Evolutionary conservation across 2,888 invertebrate species (phyloP), one percentile per base, ranked within the genome.

Genomic region (Corbicula japonica): DNA sequence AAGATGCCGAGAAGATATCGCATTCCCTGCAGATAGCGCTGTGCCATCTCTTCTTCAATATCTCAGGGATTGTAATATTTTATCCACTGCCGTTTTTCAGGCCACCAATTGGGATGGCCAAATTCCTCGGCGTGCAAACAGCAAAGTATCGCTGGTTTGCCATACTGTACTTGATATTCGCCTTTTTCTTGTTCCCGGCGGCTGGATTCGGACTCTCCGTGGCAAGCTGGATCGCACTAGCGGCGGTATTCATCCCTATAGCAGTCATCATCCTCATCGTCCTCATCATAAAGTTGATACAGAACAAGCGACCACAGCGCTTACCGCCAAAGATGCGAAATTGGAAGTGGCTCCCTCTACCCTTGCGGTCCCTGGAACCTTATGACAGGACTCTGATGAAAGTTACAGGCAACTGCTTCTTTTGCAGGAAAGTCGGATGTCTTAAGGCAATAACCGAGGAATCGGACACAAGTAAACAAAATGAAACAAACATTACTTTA

Each of bases 121-220:
- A 94, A 83, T 86, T 91, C 41, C 89, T 95, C 23, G 95, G 95
- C 15, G 91, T 94, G 89, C 5, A 93, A n/a, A 95, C 95, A 0
- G 94, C 95, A 18, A 90, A 94, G 83, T 95, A 95, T 83, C 94
- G 95, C 2, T 95, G 95, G 95, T 95, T 95, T 87, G 94, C 95
- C 2, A 80, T 94, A 6, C 80, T 94, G 35, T 95, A 95, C 89
- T 61, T 93, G 1, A 66, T 92, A 4, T n/a, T 85, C 10, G 84
- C 90, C 83, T 93, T 92, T 79, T 91, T 93, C 74, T 1, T 91
- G 5, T 56, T 93, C 10, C 93, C 93, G 0, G 88, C 83, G 3
- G 21, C 76, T 21, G 85, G 92, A 1, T 92, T 93, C 72, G 91
- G 83, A 0, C 82, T 93, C 8, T 91, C 91, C 1, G 34, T 92